These are phyloP conservation scores for Mya arenaria DNA, from an alignment of 1,140 invertebrate species.

Conservation along the genomic window DNA sequence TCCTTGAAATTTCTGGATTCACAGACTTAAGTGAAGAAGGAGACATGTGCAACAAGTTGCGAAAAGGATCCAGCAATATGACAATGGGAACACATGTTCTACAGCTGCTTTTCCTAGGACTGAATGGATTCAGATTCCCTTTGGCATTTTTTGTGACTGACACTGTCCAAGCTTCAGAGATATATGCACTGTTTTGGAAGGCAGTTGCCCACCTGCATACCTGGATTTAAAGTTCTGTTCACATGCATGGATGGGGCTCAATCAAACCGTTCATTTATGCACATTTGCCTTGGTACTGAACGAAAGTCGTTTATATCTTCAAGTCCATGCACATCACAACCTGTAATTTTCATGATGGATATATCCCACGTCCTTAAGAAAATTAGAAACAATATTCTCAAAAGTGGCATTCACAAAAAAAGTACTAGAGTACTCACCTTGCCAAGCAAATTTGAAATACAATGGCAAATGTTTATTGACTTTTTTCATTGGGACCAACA, in stretches of 20 bases:
- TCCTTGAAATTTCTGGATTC: constrained; percentile 48
- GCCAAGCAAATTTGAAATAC: not conserved
- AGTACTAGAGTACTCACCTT: constrained; percentile 24
- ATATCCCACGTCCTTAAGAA: not conserved
- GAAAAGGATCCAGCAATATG: constrained; percentile 11
- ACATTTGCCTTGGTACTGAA: not conserved
- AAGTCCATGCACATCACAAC: constrained; percentile 29
- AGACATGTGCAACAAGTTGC: constrained; percentile 24
- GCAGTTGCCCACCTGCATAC: constrained; percentile 39
- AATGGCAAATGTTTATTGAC: constrained; percentile 2
- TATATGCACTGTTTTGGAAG: constrained; percentile 54
- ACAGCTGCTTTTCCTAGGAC: constrained; percentile 57
- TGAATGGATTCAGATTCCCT: constrained; percentile 52
- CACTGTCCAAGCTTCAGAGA: constrained; percentile 39
- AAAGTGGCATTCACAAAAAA: constrained; percentile 6
- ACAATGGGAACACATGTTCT: constrained; percentile 48
- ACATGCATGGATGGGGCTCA: constrained; percentile 56
- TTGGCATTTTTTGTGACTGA: constrained; percentile 56
- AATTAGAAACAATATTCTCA: constrained; percentile 16
- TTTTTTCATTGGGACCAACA: not conserved
- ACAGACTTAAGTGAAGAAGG: constrained; percentile 28
- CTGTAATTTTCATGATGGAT: constrained; percentile 41
- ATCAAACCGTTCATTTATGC: constrained; percentile 25
- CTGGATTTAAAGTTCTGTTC: constrained; percentile 44
- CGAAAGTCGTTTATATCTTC: not conserved